A percentile compares a stretch with the other conserved stretches of the same genome.
These are phyloP conservation scores for Dynastes maya DNA, from an alignment of 2,888 invertebrate genomes.

Conservation along the genomic window DNA sequence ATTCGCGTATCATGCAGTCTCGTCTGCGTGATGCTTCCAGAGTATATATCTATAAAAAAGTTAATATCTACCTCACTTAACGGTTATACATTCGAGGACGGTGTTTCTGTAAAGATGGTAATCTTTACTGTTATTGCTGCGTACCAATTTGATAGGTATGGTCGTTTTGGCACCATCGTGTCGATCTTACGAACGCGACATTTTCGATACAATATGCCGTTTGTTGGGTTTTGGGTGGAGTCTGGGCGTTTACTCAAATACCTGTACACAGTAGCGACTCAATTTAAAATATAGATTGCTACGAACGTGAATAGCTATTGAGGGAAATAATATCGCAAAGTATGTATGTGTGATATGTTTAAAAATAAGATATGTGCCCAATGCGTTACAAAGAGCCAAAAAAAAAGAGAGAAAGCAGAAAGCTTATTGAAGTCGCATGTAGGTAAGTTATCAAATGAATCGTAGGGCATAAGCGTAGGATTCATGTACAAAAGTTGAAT, in stretches of 20 bases:
- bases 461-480: too few relatives aligned
- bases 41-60: conserved; percentile 38
- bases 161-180: conserved; percentile 50
- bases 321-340: too few relatives aligned
- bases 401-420: too few relatives aligned
- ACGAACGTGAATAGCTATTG: too few relatives aligned
- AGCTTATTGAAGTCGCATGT: too few relatives aligned
- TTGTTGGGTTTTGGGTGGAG: background rate
- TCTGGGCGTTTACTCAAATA: background rate
- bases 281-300: conserved; percentile 9
- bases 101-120: conserved; percentile 50
- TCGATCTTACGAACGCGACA: conserved; percentile 35
- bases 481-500: too few relatives aligned
- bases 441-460: too few relatives aligned
- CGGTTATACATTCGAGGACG: conserved; percentile 43
- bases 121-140: conserved; percentile 52
- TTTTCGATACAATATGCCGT: conserved; percentile 45
- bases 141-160: conserved; percentile 52
- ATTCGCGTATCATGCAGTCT: background rate
- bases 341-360: background rate
- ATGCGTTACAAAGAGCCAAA: too few relatives aligned
- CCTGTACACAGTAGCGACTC: background rate
- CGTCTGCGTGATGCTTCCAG: background rate
- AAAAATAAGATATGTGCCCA: background rate
- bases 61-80: conserved; percentile 45